These are phyloP conservation scores for Theonella swinhoei DNA, from an alignment of 37 sponge, comb jelly and placozoan genomes.

Conservation along the genomic window DNA sequence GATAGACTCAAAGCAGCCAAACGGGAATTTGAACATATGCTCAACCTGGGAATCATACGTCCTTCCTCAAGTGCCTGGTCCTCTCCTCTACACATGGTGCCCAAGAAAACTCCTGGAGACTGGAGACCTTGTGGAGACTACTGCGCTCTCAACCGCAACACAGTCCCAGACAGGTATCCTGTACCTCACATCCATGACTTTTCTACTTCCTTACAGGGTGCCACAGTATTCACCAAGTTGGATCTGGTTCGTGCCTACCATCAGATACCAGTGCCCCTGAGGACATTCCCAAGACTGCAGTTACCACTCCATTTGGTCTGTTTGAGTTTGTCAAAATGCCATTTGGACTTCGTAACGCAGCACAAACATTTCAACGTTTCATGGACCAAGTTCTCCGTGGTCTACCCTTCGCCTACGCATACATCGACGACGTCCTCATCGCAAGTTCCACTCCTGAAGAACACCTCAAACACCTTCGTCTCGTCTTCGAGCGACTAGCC, in stretches of 20 bases:
- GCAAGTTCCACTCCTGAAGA: constrained; percentile 47
- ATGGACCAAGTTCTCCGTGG: constrained; percentile 70
- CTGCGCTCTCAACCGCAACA: constrained; percentile 62
- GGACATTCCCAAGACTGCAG: constrained; percentile 48
- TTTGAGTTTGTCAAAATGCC: constrained; percentile 58
- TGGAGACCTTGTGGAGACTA: constrained; percentile 84
- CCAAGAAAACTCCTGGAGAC: constrained; percentile 58
- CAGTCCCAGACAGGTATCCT: constrained; percentile 67
- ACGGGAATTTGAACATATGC: constrained; percentile 74
- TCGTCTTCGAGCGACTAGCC: constrained; percentile 35
- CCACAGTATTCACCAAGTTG: not conserved
- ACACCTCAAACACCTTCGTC: constrained; percentile 35
- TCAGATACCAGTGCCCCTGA: constrained; percentile 34
- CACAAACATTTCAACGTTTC: constrained; percentile 57
- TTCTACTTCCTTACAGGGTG: constrained; percentile 7
- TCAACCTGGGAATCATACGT: constrained; percentile 69
- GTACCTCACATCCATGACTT: constrained; percentile 38
- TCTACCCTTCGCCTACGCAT: constrained; percentile 30
- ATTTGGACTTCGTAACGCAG: constrained; percentile 47
- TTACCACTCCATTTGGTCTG: constrained; percentile 52
- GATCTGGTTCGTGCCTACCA: constrained; percentile 1
- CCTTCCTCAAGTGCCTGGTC: constrained; percentile 71
- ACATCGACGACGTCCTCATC: constrained; percentile 53
- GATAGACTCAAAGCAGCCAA: constrained; percentile 60
- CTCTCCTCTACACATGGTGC: constrained; percentile 80